These are phyloP conservation scores for Steinernema khuongi DNA, from an alignment of 1,140 invertebrate genomes.

Conservation along the genomic window DNA sequence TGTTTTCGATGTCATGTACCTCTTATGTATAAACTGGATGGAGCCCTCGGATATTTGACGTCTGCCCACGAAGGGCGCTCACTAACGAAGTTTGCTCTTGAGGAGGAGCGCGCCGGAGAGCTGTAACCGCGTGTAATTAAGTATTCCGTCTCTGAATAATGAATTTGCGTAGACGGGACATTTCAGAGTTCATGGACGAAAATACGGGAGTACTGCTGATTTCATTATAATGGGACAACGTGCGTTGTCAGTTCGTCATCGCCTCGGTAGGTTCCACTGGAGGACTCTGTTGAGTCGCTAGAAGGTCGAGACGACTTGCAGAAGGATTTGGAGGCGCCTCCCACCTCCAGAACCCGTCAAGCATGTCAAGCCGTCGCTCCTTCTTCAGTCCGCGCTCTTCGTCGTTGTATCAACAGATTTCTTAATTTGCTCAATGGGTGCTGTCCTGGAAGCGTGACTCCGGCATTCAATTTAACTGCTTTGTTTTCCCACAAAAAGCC, in stretches of 20 bases:
- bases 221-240: not conserved
- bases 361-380: too few species aligned
- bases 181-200: not conserved
- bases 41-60: too few species aligned
- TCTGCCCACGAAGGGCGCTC: too few species aligned
- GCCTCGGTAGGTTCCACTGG: not conserved
- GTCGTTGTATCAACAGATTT: too few species aligned
- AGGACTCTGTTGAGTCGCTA: too few species aligned
- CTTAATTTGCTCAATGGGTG: not conserved
- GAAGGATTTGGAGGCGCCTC: too few species aligned
- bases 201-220: not conserved
- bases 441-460: not conserved
- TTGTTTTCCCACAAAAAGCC: not conserved
- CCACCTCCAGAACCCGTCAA: too few species aligned
- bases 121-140: conserved; percentile 5
- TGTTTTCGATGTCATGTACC: not conserved
- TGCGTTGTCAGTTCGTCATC: not conserved
- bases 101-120: not conserved
- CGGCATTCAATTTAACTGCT: not conserved
- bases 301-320: too few species aligned
- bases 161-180: not conserved
- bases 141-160: conserved; percentile 13
- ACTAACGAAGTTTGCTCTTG: not conserved
- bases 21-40: too few species aligned
- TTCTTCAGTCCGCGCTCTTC: too few species aligned